phyloP scores from a whole-genome alignment of 2,888 invertebrate genomes.

The Cephus rjabovi region DNA sequence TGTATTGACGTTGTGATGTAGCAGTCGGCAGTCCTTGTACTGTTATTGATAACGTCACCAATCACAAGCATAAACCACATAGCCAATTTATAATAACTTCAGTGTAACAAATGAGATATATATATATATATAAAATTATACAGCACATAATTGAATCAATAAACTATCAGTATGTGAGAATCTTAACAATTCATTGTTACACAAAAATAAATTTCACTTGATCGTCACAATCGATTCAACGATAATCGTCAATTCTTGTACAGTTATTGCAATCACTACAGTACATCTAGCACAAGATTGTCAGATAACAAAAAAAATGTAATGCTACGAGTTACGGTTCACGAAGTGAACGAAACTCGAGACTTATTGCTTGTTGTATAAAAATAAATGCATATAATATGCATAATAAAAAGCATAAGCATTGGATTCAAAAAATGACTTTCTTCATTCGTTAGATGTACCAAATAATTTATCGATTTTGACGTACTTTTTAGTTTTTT shows the following conservation, averaged over 20 bases:
- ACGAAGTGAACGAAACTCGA: background rate
- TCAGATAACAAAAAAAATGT: background rate
- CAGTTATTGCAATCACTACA: background rate
- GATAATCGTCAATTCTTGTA: background rate
- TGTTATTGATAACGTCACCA: slow-evolving; percentile 41
- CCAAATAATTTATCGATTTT: background rate
- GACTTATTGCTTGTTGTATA: background rate
- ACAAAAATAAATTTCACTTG: too few species aligned
- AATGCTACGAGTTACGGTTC: background rate
- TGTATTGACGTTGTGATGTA: slow-evolving; percentile 46
- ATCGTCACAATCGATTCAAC: too few species aligned
- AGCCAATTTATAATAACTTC: slow-evolving; percentile 44
- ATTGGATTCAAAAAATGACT: background rate
- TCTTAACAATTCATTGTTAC: background rate
- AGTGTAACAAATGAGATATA: background rate
- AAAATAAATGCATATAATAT: background rate
- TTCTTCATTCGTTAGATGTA: background rate
- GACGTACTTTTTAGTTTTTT: background rate
- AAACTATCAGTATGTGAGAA: background rate
- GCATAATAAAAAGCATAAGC: background rate
- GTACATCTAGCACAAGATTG: background rate
- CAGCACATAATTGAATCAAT: background rate
- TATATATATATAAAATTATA: background rate
- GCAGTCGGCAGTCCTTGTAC: slow-evolving; percentile 54
- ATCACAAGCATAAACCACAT: slow-evolving; percentile 38